These are phyloP conservation scores for Labeo calbasu DNA, from an alignment of 2,797 vertebrate species.

Conservation along the genomic window DNA sequence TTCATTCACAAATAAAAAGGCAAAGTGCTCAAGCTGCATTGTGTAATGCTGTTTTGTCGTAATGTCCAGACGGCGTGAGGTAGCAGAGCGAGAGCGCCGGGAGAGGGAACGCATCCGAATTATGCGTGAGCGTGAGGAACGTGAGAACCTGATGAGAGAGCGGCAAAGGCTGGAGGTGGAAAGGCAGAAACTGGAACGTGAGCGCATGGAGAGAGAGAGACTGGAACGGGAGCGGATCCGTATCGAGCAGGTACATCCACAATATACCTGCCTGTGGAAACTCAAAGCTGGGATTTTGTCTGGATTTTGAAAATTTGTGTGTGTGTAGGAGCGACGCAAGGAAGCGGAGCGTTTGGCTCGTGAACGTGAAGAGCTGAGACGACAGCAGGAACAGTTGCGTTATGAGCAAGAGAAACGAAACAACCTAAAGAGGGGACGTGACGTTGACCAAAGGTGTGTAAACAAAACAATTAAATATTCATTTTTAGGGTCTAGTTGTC, in stretches of 20 bases:
- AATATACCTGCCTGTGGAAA: not conserved
- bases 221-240: conserved; percentile 93
- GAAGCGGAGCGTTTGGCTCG: conserved; percentile 95
- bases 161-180: conserved; percentile 93
- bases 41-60: not conserved
- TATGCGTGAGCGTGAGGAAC: conserved; percentile 91
- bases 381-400: conserved; percentile 96
- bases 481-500: not conserved
- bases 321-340: conserved; percentile 89
- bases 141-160: conserved; percentile 89
- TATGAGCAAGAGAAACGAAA: conserved; percentile 97
- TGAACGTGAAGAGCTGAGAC: conserved; percentile 92
- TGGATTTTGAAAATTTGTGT: not conserved
- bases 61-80: conserved; percentile 86
- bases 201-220: conserved; percentile 91
- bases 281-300: not conserved
- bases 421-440: conserved; percentile 91
- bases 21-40: not conserved
- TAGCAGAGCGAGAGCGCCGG: conserved; percentile 87
- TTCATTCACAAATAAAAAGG: not conserved
- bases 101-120: conserved; percentile 89
- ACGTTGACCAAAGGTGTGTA: conserved; percentile 90
- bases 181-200: conserved; percentile 86
- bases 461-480: not conserved
- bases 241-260: conserved; percentile 89